phyloP scores from a whole-genome alignment of 2,797 vertebrate genomes.

The Lacerta bilineata region DNA sequence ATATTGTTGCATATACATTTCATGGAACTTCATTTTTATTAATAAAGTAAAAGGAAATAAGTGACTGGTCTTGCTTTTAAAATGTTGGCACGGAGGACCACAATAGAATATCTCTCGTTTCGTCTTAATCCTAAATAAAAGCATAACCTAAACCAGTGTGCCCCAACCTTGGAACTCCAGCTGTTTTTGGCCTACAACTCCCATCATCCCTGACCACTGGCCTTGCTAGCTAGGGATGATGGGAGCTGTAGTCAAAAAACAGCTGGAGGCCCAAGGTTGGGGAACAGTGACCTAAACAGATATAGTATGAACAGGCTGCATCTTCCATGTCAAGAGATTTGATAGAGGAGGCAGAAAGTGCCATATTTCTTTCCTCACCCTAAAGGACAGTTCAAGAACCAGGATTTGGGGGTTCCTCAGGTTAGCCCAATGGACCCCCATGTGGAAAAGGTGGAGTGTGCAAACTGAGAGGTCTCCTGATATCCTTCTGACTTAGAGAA shows the following conservation, averaged over 20 bases:
- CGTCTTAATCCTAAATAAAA: conserved; percentile 28
- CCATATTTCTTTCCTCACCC: conserved; percentile 8
- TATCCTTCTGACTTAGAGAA: not conserved
- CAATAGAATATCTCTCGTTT: not conserved
- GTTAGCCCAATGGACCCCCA: too few species aligned
- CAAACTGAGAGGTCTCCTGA: not conserved
- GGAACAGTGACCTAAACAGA: conserved; percentile 6
- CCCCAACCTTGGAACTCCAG: too few species aligned
- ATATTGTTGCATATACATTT: not conserved
- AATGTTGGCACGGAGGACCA: not conserved
- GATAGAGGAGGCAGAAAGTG: not conserved
- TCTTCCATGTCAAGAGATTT: not conserved
- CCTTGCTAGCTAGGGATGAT: too few species aligned
- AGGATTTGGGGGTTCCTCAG: not conserved
- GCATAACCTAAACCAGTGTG: not conserved
- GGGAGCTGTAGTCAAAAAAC: too few species aligned
- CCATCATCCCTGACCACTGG: too few species aligned
- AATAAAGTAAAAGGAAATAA: conserved; percentile 24
- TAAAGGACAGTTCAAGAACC: not conserved
- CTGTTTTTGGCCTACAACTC: too few species aligned
- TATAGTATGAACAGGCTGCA: conserved; percentile 4
- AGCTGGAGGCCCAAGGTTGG: too few species aligned
- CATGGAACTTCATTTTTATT: not conserved
- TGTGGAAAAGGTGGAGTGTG: not conserved
- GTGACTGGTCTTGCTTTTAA: not conserved